Evolutionary conservation across 1,140 invertebrate species (phyloP), one percentile per base, ranked within the genome.

Genomic region (Pomacea maculata): DNA sequence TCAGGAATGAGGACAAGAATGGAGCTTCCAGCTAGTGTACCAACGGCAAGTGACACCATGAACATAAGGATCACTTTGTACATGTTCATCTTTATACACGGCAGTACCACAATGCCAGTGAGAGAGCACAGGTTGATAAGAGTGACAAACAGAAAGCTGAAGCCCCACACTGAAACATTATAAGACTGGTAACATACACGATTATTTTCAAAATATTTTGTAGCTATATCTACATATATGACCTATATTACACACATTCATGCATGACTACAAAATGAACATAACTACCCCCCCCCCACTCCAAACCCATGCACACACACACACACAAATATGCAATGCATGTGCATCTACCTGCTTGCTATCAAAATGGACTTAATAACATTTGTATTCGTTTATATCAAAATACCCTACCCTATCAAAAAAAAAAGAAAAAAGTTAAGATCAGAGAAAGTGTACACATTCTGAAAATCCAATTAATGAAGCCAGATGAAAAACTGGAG

Each of bases 21-120:
- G 5, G 93, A 93, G 78, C 93, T 94, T 11, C 93, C 93, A 34
- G 92, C 92, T 34, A 95, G 89, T 71, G 93, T 94, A 0, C 94
- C 94, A 34, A 94, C 94, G n/a, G 94, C 94, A 19, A 95, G 87
- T 21, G 94, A 94, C 75, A 95, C 92, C 84, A 95, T 92, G 61
- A 93, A 90, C 55, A 93, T 93, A 82, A 95, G 91, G 2, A 94
- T 84, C 68, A 91, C 85, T 79, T 93, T 92, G 87, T 94, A 95
- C 34, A 92, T 90, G 8, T 87, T 87, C 80, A 93, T 93, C 45
- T 92, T 93, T 85, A 94, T 92, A 63, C 94, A 89, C 9, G 94
- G 94, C 86, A 94, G 91, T 19, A 95, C 91, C 29, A 93, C 84
- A 64, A 94, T 93, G 17, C 94, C 94, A 63, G 92, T 89, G 12